phyloP scores from a whole-genome alignment of 2,113 vertebrate genomes.

The Gymnogyps californianus region DNA sequence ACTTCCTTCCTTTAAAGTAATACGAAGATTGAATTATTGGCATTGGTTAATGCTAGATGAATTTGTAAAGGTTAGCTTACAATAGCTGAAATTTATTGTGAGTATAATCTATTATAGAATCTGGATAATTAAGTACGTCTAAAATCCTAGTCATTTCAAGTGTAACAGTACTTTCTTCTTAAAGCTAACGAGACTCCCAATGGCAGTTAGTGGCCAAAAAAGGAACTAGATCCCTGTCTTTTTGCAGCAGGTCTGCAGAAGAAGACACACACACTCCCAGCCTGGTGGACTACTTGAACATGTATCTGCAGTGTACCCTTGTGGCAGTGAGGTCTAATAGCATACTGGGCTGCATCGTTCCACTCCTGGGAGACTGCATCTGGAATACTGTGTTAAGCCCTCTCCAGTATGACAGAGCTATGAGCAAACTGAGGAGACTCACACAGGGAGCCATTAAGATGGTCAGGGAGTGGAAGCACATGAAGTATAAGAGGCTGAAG shows the following conservation, averaged over 20 bases:
- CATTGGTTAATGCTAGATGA: neutral
- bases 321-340: neutral
- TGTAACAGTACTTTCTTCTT: neutral
- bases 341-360: neutral
- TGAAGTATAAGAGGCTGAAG: neutral
- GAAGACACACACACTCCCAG: accelerated
- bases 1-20: neutral
- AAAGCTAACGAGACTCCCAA: neutral
- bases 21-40: neutral
- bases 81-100: neutral
- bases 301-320: neutral
- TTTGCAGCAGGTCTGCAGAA: neutral
- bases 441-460: neutral
- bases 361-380: neutral
- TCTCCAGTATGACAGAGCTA: neutral
- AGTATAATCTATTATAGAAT: neutral
- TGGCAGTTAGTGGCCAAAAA: neutral
- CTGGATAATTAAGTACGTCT: neutral
- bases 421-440: accelerated
- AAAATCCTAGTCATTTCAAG: neutral
- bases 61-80: neutral
- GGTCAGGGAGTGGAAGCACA: neutral
- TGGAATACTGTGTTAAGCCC: neutral
- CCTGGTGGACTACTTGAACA: neutral
- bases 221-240: neutral